phyloP scores from a whole-genome alignment of 2,888 invertebrate species.

The Heteromurus nitidus region DNA sequence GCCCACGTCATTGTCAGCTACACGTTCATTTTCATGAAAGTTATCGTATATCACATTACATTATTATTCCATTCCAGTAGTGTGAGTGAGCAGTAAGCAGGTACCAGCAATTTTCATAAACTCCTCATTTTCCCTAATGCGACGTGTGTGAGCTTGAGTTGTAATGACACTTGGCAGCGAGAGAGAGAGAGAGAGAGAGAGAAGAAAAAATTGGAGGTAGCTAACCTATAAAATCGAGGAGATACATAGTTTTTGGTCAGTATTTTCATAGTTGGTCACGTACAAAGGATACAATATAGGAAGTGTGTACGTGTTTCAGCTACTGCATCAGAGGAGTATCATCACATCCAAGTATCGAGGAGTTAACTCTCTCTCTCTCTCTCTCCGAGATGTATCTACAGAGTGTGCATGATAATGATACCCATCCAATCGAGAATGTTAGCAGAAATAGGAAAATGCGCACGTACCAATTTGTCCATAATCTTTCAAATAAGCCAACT shows the following conservation, averaged over 20 bases:
- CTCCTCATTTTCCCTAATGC: constrained; percentile 49
- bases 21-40: not conserved
- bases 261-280: constrained; percentile 49
- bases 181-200: too few relatives aligned
- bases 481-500: constrained; percentile 49
- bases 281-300: constrained; percentile 28
- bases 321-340: constrained; percentile 26
- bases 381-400: too few relatives aligned
- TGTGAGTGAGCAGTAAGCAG: constrained; percentile 21
- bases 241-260: constrained; percentile 36
- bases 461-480: constrained; percentile 37
- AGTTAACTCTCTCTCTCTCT: too few relatives aligned
- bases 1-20: not conserved
- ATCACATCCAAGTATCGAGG: too few relatives aligned
- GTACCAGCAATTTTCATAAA: constrained; percentile 49
- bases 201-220: constrained; percentile 18
- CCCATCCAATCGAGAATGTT: too few relatives aligned
- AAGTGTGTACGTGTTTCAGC: constrained; percentile 44
- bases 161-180: constrained; percentile 37
- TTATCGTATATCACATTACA: not conserved
- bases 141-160: constrained; percentile 57
- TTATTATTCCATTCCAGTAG: not conserved
- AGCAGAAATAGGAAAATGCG: too few relatives aligned
- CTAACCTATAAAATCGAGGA: constrained; percentile 31
- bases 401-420: too few relatives aligned